Base-by-base conservation (phyloP, 1,140 invertebrate genomes). In the Trachymyrmex cornetzi region DNA sequence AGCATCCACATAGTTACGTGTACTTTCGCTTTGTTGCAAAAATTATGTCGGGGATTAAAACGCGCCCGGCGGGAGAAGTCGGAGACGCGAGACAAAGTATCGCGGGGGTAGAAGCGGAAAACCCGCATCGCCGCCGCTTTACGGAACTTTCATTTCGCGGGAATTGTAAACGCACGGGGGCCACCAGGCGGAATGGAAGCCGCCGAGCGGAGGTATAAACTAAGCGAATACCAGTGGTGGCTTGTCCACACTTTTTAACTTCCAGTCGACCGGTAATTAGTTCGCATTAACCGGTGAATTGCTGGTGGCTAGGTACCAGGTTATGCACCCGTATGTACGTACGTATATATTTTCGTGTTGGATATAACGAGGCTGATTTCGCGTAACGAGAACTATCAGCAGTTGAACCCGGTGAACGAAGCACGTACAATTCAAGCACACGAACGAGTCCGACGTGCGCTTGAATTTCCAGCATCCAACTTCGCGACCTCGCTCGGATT, bases 201-300 rank as follows among this genome's bases (percentile, higher is more conserved):
- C 69, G 44, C 55, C 24, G 38, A 63, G 57, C 27, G 64, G 48
- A 50, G 63, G 50, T 53, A 27, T 44, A 57, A 38, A 64, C 75
- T 79, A 72, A 79, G 57, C 84, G 69, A 72, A 88, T 80, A 64
- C 84, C 72, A 24, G 90, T 86, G 88, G 91, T 87, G 87, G 91
- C 91, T 92, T 94, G 92, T 92, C 92, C 89, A 89, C 94, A 93
- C 93, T 94, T 95, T 90, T 95, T 93, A 94, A 94, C 93, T 94
- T 93, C 88, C 92, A 88, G 86, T 93, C 90, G 92, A 80, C 72
- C 77, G 87, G 93, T 95, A 94, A 94, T 94, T 95, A 94, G 92
- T 93, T 93, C 87, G 90, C 93, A 94, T 94, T 95, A 94, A 88
- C 88, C 84, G 24, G 85, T 50, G 67, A 89, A 88, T 87, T 64